Percentiles rank a stretch among this genome's conserved stretches.
Evolutionary conservation across 2,888 invertebrate species (phyloP).

Genomic region (Mermis nigrescens): DNA sequence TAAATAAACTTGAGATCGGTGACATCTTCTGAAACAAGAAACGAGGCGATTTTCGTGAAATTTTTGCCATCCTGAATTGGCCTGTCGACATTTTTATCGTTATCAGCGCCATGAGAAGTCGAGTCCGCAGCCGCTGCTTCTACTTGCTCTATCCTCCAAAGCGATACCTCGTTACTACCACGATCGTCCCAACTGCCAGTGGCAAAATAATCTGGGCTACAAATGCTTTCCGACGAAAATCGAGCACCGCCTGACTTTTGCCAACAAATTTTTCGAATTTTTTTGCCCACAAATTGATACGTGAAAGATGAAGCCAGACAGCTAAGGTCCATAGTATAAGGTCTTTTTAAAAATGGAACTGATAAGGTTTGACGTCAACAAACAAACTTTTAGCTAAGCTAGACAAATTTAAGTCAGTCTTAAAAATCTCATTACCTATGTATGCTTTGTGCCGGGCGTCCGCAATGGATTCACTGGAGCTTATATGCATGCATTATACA

Average conservation of each 20-base stretch:
- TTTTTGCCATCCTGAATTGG: background rate
- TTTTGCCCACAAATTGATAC: background rate
- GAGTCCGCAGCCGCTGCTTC: background rate
- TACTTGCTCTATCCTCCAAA: background rate
- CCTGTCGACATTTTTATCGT: too few species aligned
- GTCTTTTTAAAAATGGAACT: too few species aligned
- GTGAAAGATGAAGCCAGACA: too few species aligned
- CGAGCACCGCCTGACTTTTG: background rate
- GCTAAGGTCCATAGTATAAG: too few species aligned
- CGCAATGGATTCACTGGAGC: too few species aligned
- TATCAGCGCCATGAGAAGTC: background rate
- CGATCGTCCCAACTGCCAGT: background rate
- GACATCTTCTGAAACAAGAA: background rate
- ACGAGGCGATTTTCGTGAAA: background rate
- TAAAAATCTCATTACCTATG: too few species aligned
- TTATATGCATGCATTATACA: too few species aligned
- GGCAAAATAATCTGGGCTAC: background rate
- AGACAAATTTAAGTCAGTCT: too few species aligned
- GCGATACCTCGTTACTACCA: background rate
- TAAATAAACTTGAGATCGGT: background rate
- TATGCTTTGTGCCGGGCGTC: too few species aligned
- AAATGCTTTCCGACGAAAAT: background rate
- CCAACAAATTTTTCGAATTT: background rate
- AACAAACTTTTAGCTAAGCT: too few species aligned
- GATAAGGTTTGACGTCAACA: too few species aligned